Base-by-base conservation (phyloP, 92 coral and sea anemone species). In the Epizoanthus stellaris region DNA sequence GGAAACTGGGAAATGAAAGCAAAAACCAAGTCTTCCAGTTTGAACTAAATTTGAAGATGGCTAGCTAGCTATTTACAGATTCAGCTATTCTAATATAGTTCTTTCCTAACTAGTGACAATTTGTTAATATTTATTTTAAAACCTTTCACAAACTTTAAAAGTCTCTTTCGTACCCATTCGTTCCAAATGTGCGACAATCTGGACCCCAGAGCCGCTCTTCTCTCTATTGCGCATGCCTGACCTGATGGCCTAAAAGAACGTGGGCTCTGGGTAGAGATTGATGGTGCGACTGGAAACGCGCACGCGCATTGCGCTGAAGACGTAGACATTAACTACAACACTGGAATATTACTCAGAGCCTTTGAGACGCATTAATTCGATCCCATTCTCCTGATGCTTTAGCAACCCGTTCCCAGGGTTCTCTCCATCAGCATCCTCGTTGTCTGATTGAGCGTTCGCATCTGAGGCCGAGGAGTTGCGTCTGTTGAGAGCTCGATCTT, bases 291-390 rank as follows among this genome's bases (percentile, higher is more conserved):
- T 19, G n/a, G 21, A 34, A 68, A 45, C 43, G 39, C 70, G 70
- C 70, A 68, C n/a, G 11, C 49, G 45, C 9, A 68, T 34, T 19
- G 16, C 73, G 21, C 21, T 68, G n/a, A 14, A 30, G 45, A 67
- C 6, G 49, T 45, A 45, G 49, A 7, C 49, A 45, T 45, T 9
- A 52, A 52, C 14, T 13, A 52, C 56, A 5, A 52, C 12, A 52
- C 20, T 15, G 47, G 5, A 15, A 16, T 38, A 16, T 45, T 63
- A 79, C 59, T 79, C 60, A 5, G 73, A 42, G 40, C 60, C 43
- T 14, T 63, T 63, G 38, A 79, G 67, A 10, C 72, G 60, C 83
- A 79, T 62, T 79, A 79, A 63, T 59, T 79, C 83, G 59, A 79
- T 79, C 39, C 83, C 83, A 79, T 43, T 79, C 60, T 60, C 82